phyloP scores from a whole-genome alignment of 2,113 vertebrate species.

The Pipra filicauda region DNA sequence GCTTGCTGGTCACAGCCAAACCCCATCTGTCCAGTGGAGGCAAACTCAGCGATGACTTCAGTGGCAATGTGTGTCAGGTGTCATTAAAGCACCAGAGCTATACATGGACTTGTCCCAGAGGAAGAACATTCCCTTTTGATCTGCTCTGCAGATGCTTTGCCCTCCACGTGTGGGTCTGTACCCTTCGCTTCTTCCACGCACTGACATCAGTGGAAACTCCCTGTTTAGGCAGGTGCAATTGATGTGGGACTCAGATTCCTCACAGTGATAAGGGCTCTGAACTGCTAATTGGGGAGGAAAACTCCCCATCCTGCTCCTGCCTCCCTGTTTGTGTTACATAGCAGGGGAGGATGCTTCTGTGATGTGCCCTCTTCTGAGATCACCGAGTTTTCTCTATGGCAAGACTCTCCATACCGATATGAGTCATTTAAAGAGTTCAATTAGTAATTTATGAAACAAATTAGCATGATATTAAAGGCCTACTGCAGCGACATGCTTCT shows the following conservation, averaged over 20 bases:
- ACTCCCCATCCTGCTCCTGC: background rate
- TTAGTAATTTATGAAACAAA: slow-evolving; percentile 50
- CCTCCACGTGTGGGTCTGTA: background rate
- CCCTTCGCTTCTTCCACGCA: background rate
- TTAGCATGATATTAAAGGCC: slow-evolving; percentile 42
- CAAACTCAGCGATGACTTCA: background rate
- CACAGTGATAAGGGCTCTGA: background rate
- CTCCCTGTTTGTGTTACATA: background rate
- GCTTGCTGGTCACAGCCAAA: background rate
- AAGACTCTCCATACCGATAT: background rate
- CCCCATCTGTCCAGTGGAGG: background rate
- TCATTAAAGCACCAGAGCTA: background rate
- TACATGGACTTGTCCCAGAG: background rate
- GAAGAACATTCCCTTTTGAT: background rate
- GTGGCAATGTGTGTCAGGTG: background rate
- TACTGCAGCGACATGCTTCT: background rate
- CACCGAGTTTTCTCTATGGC: background rate
- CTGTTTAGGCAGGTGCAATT: background rate
- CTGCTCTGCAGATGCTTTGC: background rate
- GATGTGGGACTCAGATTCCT: background rate
- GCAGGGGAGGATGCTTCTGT: background rate
- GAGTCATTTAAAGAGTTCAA: slow-evolving; percentile 43
- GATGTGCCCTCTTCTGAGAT: background rate
- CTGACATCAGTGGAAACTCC: slow-evolving; percentile 19
- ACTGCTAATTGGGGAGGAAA: background rate